Evolutionary conservation across 2,797 vertebrate genomes (phyloP).

Genomic region (Triplophysa bombifrons): DNA sequence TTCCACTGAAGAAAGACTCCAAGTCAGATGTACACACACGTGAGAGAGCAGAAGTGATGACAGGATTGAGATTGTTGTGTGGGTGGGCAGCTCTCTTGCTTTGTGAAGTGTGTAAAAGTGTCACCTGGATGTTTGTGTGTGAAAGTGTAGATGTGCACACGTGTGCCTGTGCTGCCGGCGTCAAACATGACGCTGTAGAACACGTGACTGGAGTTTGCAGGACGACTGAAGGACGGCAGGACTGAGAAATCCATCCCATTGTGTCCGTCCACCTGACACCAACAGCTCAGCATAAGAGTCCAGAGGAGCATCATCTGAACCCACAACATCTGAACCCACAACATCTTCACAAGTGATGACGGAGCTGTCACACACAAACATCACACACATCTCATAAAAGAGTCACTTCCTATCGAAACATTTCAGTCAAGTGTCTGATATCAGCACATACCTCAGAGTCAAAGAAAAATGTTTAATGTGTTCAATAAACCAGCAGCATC

Average conservation of each 20-base stretch:
- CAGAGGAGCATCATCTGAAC: conserved; percentile 13
- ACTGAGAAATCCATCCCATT: conserved; percentile 57
- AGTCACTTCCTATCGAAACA: too few relatives aligned
- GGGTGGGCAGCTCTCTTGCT: too few relatives aligned
- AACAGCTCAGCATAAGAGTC: conserved; percentile 55
- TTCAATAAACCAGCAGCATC: too few relatives aligned
- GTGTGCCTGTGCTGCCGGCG: conserved; percentile 95
- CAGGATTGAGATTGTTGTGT: too few relatives aligned
- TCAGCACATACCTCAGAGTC: too few relatives aligned
- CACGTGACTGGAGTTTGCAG: conserved; percentile 80
- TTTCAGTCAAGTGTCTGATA: too few relatives aligned
- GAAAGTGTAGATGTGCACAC: conserved; percentile 95
- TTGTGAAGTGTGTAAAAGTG: neutral
- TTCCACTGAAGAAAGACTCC: too few relatives aligned
- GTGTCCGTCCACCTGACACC: conserved; percentile 55
- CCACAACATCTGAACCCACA: neutral
- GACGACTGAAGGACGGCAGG: conserved; percentile 76
- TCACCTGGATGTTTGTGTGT: conserved; percentile 83
- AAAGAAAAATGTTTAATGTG: too few relatives aligned
- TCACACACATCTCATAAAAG: too few relatives aligned
- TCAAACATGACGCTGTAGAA: conserved; percentile 97
- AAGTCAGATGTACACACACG: too few relatives aligned
- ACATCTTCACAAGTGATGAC: neutral
- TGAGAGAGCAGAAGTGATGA: too few relatives aligned
- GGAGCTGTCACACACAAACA: too few relatives aligned